Evolutionary conservation across 2,888 invertebrate genomes (phyloP), one percentile per base, ranked within the genome.

Genomic region (Malthinus flaveolus): DNA sequence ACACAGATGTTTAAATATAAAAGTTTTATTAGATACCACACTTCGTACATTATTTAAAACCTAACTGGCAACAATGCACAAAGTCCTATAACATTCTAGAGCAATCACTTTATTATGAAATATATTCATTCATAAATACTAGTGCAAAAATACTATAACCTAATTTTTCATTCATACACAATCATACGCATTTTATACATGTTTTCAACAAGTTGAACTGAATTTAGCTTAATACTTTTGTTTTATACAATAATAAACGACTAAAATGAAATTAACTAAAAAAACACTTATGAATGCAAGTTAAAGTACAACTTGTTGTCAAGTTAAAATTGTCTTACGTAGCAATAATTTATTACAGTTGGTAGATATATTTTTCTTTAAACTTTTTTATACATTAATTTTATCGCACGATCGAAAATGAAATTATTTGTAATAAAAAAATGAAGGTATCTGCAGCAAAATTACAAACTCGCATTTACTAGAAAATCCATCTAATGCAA

Each of bases 131-230:
- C 74, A 75, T 75, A 75, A 75, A 75, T 78, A 77, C 78, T 78
- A 78, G 78, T 78, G 78, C 76, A 78, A 78, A 78, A 78, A 77
- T 77, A 77, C 77, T 77, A 77, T 75, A 69, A 73, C 73, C 74
- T 76, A 76, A 69, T 71, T 69, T 56, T 32, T 59, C 62, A 56
- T 53, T 54, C 59, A 53, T 68, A 67, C 66, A 56, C 68, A 67
- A 59, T 63, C 70, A 68, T 63, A 61, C 71, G 57, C 47, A 45
- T 63, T 61, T 61, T 69, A 68, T 67, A 64, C 71, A 67, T 59
- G 60, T 66, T 62, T 62, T 54, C 47, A 59, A 63, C 62, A 62
- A 59, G 64, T 67, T 67, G 64, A 65, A 62, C 61, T 63, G 62
- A 61, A 49, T 63, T 56, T 54, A 61, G 61, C 61, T 64, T 60